Evolutionary conservation across 2,113 vertebrate genomes (phyloP).

Genomic region (Terrapene triunguis): DNA sequence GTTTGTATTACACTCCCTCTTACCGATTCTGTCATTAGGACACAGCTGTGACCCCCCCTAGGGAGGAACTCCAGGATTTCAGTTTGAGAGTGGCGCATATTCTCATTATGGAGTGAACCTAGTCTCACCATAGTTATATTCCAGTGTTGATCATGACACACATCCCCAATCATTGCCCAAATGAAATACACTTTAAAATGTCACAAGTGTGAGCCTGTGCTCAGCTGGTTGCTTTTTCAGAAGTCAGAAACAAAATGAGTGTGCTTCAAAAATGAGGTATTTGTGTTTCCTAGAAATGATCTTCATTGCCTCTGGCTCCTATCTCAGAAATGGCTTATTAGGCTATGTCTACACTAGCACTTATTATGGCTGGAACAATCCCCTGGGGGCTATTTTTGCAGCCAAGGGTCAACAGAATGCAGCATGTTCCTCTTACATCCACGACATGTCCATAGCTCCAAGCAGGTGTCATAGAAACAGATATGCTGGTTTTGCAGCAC

Average conservation of each 20-base stretch:
- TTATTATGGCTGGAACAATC: neutral
- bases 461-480: neutral
- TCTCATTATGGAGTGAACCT: neutral
- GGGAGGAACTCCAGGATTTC: neutral
- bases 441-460: neutral
- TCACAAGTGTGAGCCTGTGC: neutral
- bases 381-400: neutral
- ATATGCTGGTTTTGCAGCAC: neutral
- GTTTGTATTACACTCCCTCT: neutral
- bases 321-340: neutral
- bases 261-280: neutral
- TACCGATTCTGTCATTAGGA: neutral
- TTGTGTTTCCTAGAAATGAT: neutral
- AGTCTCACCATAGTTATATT: neutral
- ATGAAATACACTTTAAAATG: neutral
- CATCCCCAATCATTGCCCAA: neutral
- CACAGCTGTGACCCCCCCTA: neutral
- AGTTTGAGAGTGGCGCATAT: neutral
- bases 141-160: neutral
- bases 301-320: neutral
- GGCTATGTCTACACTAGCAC: too few species aligned
- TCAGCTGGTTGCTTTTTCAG: neutral
- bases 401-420: neutral
- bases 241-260: neutral
- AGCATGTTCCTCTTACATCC: neutral